These are phyloP conservation scores for Luscinia luscinia DNA, from an alignment of 2,797 vertebrate species.

Conservation along the genomic window DNA sequence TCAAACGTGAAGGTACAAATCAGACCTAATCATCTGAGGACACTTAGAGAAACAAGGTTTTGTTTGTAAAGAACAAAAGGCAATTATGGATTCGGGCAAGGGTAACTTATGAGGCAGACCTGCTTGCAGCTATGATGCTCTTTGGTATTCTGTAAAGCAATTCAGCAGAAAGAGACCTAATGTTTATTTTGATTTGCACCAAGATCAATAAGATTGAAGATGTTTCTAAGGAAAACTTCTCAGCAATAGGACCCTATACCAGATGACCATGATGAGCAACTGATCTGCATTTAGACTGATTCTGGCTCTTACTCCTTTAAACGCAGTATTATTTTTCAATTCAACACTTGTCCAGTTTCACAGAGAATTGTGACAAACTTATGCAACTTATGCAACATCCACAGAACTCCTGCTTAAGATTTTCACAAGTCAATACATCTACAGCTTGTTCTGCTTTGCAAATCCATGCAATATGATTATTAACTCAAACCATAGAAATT, in stretches of 20 bases:
- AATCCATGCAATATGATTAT: neutral
- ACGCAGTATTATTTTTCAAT: neutral
- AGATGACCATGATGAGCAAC: neutral
- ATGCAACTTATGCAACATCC: neutral
- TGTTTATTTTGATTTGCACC: constrained; percentile 10
- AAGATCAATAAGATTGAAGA: neutral
- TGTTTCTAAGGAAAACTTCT: neutral
- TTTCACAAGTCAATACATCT: neutral
- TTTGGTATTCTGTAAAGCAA: neutral
- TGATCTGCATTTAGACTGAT: neutral
- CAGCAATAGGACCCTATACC: neutral
- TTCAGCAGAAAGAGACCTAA: neutral
- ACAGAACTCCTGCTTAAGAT: neutral
- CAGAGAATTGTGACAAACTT: neutral
- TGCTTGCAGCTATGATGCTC: neutral
- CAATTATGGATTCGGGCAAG: neutral
- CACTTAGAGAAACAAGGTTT: neutral
- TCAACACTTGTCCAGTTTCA: neutral
- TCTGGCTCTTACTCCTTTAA: neutral
- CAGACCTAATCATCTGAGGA: neutral
- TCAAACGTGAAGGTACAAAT: neutral
- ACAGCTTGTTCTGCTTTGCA: neutral
- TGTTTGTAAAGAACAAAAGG: neutral
- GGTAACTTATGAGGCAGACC: neutral
- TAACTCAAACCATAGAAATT: neutral